Evolutionary conservation across 2,113 vertebrate species (phyloP).

Genomic region (Tragelaphus strepsiceros): DNA sequence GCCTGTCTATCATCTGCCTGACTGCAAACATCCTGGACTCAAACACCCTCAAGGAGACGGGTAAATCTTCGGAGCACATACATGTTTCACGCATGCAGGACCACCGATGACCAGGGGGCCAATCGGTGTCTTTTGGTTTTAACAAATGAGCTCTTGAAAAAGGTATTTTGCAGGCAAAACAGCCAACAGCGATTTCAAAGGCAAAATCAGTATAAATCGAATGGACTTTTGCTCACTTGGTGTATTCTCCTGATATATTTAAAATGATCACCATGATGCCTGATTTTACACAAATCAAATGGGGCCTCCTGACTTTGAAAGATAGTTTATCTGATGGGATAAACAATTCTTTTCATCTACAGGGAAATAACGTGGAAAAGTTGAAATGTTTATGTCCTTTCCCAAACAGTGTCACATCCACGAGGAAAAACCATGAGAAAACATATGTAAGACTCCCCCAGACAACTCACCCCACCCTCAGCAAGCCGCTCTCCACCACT

Average conservation of each 20-base stretch:
- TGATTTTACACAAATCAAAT: neutral
- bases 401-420: neutral
- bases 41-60: neutral
- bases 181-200: neutral
- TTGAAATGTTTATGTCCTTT: neutral
- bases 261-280: neutral
- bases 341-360: neutral
- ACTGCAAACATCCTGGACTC: neutral
- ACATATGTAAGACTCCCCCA: neutral
- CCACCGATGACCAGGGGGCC: neutral
- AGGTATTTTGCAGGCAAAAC: neutral
- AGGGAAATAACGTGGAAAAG: neutral
- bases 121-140: neutral
- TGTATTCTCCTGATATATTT: neutral
- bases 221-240: neutral
- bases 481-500: rapidly evolving
- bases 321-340: neutral
- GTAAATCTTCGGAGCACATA: neutral
- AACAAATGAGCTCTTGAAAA: neutral
- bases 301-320: neutral
- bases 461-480: neutral
- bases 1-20: neutral
- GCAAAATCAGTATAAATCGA: neutral
- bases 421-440: neutral
- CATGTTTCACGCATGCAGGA: neutral